These are phyloP conservation scores for Andrena camellia DNA, from an alignment of 2,888 invertebrate species.

Conservation along the genomic window DNA sequence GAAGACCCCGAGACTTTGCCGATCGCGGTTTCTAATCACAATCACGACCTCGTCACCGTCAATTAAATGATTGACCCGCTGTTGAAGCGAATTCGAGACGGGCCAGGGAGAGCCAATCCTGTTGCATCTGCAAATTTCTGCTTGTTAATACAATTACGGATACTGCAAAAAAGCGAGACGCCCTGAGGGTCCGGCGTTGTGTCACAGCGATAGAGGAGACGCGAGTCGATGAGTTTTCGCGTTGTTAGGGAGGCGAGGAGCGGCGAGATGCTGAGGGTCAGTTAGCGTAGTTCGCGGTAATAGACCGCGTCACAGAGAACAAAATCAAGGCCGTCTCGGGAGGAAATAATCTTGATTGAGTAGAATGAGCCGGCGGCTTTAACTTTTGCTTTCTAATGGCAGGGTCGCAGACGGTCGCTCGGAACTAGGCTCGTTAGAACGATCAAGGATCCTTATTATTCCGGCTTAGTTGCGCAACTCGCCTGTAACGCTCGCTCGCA, in stretches of 20 bases:
- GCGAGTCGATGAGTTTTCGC: neutral
- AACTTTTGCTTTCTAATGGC: slow-evolving; percentile 79
- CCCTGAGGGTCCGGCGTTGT: neutral
- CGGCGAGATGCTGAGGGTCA: neutral
- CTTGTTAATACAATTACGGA: slow-evolving; percentile 23
- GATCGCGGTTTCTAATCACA: slow-evolving; percentile 38
- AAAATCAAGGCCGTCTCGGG: slow-evolving; percentile 53
- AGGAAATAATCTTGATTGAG: slow-evolving; percentile 60
- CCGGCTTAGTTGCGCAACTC: slow-evolving; percentile 68
- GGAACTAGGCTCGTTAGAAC: slow-evolving; percentile 58
- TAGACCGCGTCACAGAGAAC: slow-evolving; percentile 29
- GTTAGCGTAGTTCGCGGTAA: slow-evolving; percentile 35
- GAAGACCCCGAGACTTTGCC: slow-evolving; percentile 18
- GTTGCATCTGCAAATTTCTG: neutral
- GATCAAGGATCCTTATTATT: slow-evolving; percentile 65
- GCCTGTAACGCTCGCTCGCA: slow-evolving; percentile 25
- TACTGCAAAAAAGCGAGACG: neutral
- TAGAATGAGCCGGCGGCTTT: slow-evolving; percentile 69
- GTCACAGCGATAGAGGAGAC: neutral
- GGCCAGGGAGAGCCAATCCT: neutral
- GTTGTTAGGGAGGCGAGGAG: neutral
- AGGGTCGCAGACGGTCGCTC: slow-evolving; percentile 76
- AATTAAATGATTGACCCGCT: slow-evolving; percentile 8
- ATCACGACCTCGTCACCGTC: slow-evolving; percentile 20
- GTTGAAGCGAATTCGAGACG: neutral